Conservation (phyloP, 2,113 vertebrate genomes). For the Myotis yumanensis region DNA sequence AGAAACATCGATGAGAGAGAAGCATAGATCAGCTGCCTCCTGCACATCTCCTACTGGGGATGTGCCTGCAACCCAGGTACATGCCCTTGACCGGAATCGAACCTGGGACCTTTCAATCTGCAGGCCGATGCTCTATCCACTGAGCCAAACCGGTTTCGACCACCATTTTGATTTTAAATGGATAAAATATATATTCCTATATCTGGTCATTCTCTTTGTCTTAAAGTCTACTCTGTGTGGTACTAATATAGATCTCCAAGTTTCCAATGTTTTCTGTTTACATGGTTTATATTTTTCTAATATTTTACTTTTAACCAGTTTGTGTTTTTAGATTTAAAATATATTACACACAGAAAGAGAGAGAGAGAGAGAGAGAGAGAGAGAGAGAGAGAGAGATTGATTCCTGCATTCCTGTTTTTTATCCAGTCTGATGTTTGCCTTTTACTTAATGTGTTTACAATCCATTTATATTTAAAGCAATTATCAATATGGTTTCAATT, state of each 20-base stretch:
- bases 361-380: background rate
- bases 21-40: too few species aligned
- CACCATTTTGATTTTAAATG: background rate
- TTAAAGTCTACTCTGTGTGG: background rate
- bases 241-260: background rate
- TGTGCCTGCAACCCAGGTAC: too few species aligned
- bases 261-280: background rate
- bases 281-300: conserved; percentile 4
- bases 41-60: too few species aligned
- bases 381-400: background rate
- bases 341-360: background rate
- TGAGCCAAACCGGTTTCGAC: too few species aligned
- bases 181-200: background rate
- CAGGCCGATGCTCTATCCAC: too few species aligned
- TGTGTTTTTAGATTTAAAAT: background rate
- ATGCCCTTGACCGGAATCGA: too few species aligned
- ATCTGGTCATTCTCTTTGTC: background rate
- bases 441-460: conserved; percentile 8
- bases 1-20: too few species aligned
- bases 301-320: background rate
- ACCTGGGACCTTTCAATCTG: too few species aligned
- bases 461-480: conserved; percentile 37
- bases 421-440: background rate
- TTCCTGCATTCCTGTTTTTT: conserved; percentile 4
- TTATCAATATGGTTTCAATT: background rate